Conservation (phyloP, 2,888 invertebrate genomes). For the Philaethria dido region DNA sequence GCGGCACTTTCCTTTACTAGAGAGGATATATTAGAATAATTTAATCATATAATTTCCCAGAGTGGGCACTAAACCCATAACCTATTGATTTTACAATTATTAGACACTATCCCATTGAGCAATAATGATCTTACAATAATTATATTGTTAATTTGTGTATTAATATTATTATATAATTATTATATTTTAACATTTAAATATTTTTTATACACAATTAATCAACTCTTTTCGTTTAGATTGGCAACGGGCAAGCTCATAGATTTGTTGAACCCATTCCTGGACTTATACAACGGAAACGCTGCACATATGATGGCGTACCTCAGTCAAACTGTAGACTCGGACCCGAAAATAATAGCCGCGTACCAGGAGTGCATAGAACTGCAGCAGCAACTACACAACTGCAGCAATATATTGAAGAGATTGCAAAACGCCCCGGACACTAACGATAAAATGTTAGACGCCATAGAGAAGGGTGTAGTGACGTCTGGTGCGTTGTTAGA, state of each 20-base stretch:
- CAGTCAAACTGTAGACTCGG: conserved; percentile 85
- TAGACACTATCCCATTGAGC: no score
- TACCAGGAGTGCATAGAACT: conserved; percentile 92
- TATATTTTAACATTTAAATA: no score
- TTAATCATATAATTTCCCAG: no score
- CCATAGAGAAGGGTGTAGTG: conserved; percentile 62
- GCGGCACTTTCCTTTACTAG: no score
- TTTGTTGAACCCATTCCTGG: conserved; percentile 89
- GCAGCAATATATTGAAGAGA: conserved; percentile 89
- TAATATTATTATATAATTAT: no score
- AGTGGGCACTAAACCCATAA: no score
- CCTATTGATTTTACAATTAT: no score
- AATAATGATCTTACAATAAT: no score
- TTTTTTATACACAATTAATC: no score
- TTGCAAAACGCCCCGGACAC: conserved; percentile 85
- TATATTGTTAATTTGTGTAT: no score
- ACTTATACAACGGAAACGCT: conserved; percentile 91
- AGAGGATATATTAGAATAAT: no score
- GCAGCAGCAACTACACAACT: conserved; percentile 94
- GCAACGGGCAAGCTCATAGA: conserved; percentile 93
- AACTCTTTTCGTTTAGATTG: conserved; percentile 85
- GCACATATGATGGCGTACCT: conserved; percentile 93
- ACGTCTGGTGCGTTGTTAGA: conserved; percentile 75
- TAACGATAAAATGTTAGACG: conserved; percentile 60
- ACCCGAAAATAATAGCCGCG: conserved; percentile 78